Evolutionary conservation across 2,888 invertebrate species (phyloP).

Genomic region (Amorpha juglandis): DNA sequence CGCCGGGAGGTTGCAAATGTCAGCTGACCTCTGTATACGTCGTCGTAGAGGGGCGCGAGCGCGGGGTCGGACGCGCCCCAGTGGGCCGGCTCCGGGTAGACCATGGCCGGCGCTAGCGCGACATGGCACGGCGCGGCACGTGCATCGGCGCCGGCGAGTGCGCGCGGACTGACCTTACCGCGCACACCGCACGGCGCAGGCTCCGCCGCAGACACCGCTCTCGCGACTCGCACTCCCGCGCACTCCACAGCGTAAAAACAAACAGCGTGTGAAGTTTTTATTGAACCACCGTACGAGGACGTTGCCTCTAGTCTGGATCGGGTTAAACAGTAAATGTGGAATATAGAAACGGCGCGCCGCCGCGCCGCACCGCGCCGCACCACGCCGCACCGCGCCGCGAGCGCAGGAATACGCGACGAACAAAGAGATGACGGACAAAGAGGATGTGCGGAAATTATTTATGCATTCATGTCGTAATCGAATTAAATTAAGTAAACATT

Average conservation of each 20-base stretch:
- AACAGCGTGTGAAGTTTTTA: slow-evolving; percentile 43
- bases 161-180: slow-evolving; percentile 68
- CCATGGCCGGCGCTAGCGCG: slow-evolving; percentile 80
- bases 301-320: slow-evolving; percentile 41
- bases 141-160: slow-evolving; percentile 75
- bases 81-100: slow-evolving; percentile 86
- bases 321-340: slow-evolving; percentile 25
- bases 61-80: slow-evolving; percentile 86
- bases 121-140: slow-evolving; percentile 60
- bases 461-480: slow-evolving; percentile 7
- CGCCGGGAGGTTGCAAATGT: slow-evolving; percentile 52
- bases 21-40: slow-evolving; percentile 87
- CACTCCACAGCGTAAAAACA: slow-evolving; percentile 40
- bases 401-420: slow-evolving; percentile 15
- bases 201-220: slow-evolving; percentile 32
- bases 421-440: slow-evolving; percentile 22
- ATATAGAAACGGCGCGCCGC: slow-evolving; percentile 23
- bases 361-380: slow-evolving; percentile 10
- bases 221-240: slow-evolving; percentile 32
- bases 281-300: slow-evolving; percentile 45
- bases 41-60: slow-evolving; percentile 87
- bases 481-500: slow-evolving; percentile 1
- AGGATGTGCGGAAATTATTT: slow-evolving; percentile 22
- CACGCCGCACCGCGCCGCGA: background rate
- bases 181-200: slow-evolving; percentile 37